Evolutionary conservation across 2,888 invertebrate genomes (phyloP).

Genomic region (Tenthredo scrophulariae): DNA sequence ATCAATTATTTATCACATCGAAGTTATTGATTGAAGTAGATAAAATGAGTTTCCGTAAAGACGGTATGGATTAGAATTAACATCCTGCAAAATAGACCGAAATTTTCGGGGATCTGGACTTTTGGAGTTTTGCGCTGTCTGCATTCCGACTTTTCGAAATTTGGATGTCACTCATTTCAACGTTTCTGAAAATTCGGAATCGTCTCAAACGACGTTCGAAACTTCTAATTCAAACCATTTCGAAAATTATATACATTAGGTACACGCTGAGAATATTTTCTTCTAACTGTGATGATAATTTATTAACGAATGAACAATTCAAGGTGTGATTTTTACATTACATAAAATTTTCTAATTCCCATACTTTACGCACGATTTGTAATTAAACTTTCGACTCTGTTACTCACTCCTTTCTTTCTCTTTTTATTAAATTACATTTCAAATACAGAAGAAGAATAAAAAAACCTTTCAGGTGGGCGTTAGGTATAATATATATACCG

Average conservation of each 20-base stretch:
- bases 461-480: neutral
- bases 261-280: neutral
- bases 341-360: neutral
- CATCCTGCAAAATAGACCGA: no score
- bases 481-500: neutral
- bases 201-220: no score
- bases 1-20: no score
- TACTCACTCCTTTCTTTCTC: neutral
- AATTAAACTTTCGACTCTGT: neutral
- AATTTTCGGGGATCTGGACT: no score
- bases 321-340: neutral
- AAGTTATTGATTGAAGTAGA: no score
- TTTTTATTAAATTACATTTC: neutral
- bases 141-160: no score
- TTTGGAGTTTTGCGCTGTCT: no score
- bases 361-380: neutral
- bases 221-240: neutral
- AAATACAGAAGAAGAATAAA: neutral
- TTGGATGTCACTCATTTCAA: no score
- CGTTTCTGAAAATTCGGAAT: no score
- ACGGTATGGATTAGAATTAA: no score
- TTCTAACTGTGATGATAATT: neutral
- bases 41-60: no score
- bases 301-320: neutral
- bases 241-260: neutral